Percentiles rank a stretch among this genome's conserved stretches.
Evolutionary conservation across 2,797 vertebrate species (phyloP).

Genomic region (Microtus agrestis): DNA sequence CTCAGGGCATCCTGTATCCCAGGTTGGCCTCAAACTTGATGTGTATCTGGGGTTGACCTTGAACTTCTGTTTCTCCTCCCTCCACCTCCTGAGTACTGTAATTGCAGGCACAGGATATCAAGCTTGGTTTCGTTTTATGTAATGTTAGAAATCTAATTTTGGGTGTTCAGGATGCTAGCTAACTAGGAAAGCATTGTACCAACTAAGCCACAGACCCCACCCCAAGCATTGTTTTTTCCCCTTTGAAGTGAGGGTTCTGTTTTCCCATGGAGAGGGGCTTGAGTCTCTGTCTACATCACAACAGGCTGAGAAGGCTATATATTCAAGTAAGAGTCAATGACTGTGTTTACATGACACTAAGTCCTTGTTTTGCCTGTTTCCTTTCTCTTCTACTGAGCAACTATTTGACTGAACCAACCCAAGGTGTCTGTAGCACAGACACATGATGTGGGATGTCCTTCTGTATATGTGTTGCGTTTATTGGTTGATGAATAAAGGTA

Average conservation of each 20-base stretch:
- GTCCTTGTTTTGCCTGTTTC: conserved; percentile 2
- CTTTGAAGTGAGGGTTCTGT: not conserved
- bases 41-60: not conserved
- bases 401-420: not conserved
- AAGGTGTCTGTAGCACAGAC: not conserved
- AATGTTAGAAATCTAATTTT: not conserved
- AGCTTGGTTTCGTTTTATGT: not conserved
- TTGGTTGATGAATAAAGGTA: too few species aligned
- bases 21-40: not conserved
- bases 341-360: conserved; percentile 15
- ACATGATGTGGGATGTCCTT: not conserved
- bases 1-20: too few species aligned
- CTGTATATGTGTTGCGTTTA: too few species aligned
- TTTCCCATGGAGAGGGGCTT: not conserved
- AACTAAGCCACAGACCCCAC: not conserved
- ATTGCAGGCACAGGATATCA: not conserved
- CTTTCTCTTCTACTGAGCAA: not conserved
- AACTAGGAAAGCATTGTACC: not conserved
- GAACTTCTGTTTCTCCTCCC: not conserved
- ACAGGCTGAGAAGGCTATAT: not conserved
- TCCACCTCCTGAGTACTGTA: not conserved
- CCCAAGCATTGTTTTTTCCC: not conserved
- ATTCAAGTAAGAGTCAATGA: not conserved
- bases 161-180: not conserved
- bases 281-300: not conserved